Conservation (phyloP, 2,888 invertebrate genomes). For the Ligdia adustata region DNA sequence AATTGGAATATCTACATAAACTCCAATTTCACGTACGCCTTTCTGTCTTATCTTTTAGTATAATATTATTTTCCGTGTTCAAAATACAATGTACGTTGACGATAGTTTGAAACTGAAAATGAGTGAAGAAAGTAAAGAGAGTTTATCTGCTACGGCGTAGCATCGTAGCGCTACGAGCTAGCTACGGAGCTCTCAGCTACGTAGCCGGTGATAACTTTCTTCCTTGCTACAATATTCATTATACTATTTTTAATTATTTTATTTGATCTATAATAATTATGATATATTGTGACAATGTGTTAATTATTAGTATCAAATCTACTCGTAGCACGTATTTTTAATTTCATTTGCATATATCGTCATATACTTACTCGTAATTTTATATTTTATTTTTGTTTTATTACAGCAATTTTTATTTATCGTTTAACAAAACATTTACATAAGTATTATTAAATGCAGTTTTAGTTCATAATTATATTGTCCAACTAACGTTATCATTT, state of each 20-base stretch:
- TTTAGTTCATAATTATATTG: too few relatives aligned
- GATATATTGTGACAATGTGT: background rate
- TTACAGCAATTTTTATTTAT: too few relatives aligned
- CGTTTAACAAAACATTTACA: too few relatives aligned
- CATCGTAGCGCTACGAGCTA: constrained; percentile 31
- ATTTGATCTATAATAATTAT: too few relatives aligned
- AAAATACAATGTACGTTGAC: constrained; percentile 6
- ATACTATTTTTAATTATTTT: too few relatives aligned
- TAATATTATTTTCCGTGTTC: constrained; percentile 1
- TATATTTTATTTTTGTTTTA: too few relatives aligned
- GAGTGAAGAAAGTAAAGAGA: constrained; percentile 24
- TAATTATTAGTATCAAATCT: too few relatives aligned
- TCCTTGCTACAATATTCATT: background rate
- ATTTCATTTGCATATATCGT: too few relatives aligned
- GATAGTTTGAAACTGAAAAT: constrained; percentile 11
- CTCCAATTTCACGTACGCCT: constrained; percentile 11
- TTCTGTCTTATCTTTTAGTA: constrained; percentile 10
- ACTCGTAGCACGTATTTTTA: too few relatives aligned
- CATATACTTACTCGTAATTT: too few relatives aligned
- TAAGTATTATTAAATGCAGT: too few relatives aligned
- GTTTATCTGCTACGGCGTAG: constrained; percentile 20
- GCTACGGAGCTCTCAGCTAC: constrained; percentile 26
- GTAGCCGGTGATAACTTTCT: constrained; percentile 5
- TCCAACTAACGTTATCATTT: too few relatives aligned
- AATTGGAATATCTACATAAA: background rate